Conservation (phyloP, 2,797 vertebrate species). For the Galago senegalensis region DNA sequence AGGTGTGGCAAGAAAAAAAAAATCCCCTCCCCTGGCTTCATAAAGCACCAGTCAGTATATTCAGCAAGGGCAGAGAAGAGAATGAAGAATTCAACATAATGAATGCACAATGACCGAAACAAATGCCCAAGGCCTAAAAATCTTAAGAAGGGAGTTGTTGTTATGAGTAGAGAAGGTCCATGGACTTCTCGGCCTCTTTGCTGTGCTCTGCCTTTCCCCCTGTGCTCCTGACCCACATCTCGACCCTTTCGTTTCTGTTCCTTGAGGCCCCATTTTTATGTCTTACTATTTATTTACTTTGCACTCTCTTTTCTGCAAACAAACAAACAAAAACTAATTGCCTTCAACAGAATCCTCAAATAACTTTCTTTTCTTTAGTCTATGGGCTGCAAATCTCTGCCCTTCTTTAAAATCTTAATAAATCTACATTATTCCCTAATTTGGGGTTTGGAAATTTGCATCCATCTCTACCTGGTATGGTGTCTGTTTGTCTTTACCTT, state of each 20-base stretch:
- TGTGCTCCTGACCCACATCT: rapidly evolving
- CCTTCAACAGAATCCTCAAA: not conserved
- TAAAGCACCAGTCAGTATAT: not conserved
- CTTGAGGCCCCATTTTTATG: too few species aligned
- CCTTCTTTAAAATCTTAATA: not conserved
- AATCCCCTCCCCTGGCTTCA: not conserved
- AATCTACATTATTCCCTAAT: not conserved
- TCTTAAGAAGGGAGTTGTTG: not conserved
- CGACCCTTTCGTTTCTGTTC: rapidly evolving
- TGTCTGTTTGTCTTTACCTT: not conserved
- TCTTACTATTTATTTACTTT: not conserved
- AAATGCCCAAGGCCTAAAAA: not conserved
- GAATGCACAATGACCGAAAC: not conserved
- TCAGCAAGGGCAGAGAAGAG: not conserved
- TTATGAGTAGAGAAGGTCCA: not conserved
- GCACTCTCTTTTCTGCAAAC: not conserved
- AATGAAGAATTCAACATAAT: not conserved
- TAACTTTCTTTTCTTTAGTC: not conserved
- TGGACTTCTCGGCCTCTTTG: not conserved
- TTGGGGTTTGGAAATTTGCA: not conserved
- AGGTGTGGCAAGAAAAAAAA: not conserved
- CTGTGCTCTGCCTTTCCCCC: not conserved
- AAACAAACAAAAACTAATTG: not conserved
- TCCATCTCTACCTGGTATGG: not conserved
- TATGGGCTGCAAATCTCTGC: not conserved